Conservation (phyloP, 1,140 invertebrate genomes). For the Babylonia areolata region DNA sequence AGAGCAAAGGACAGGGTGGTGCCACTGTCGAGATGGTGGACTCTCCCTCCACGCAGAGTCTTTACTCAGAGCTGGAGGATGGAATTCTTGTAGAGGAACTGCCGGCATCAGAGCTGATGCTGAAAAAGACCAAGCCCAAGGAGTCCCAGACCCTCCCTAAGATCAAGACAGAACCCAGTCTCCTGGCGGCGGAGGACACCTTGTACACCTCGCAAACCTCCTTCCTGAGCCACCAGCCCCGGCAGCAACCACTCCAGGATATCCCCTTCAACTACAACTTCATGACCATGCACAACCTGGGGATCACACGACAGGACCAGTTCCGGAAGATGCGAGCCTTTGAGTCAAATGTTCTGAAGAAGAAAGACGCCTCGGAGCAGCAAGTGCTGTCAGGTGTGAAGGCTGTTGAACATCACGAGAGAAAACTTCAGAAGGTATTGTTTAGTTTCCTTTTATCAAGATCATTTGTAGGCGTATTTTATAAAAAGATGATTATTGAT, state of each 20-base stretch:
- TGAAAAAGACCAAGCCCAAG: conserved; percentile 43
- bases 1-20: background rate
- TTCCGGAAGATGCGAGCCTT: conserved; percentile 65
- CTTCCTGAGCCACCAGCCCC: conserved; percentile 1
- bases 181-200: conserved; percentile 57
- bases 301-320: conserved; percentile 72
- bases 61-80: conserved; percentile 52
- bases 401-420: conserved; percentile 67
- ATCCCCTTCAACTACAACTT: conserved; percentile 59
- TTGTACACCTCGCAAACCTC: conserved; percentile 50
- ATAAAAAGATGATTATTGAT: no score
- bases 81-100: conserved; percentile 63
- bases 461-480: no score
- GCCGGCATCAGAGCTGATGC: conserved; percentile 60
- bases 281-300: conserved; percentile 59
- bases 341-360: conserved; percentile 66
- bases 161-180: conserved; percentile 36
- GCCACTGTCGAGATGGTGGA: conserved; percentile 32
- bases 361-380: conserved; percentile 64
- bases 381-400: conserved; percentile 69
- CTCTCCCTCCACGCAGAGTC: conserved; percentile 37
- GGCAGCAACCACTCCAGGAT: conserved; percentile 21
- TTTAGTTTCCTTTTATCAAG: no score
- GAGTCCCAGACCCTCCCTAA: background rate
- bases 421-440: conserved; percentile 62